Evolutionary conservation across 2,888 invertebrate species (phyloP).

Genomic region (Hyles lineata): DNA sequence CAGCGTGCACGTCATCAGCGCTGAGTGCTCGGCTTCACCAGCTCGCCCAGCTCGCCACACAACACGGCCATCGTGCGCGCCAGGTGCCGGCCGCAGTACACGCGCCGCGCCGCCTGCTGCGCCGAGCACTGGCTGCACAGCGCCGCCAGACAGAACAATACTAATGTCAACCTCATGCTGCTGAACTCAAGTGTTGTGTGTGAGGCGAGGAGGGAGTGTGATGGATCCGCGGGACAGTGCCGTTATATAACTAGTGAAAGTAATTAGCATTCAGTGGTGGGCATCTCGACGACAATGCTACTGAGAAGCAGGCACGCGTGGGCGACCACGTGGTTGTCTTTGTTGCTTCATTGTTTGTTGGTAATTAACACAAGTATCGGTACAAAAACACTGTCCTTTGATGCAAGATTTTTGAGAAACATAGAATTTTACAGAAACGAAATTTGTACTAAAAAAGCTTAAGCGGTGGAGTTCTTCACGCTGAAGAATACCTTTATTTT

Average conservation of each 20-base stretch:
- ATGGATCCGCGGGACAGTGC: neutral
- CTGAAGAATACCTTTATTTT: too few relatives aligned
- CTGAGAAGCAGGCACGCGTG: neutral
- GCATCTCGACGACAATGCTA: neutral
- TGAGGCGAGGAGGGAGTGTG: slow-evolving; percentile 9
- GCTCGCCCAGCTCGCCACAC: too few relatives aligned
- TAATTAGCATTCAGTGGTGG: neutral
- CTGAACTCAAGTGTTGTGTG: neutral
- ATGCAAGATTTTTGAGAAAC: too few relatives aligned
- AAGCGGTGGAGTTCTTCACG: too few relatives aligned
- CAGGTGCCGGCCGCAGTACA: too few relatives aligned
- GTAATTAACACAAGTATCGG: neutral
- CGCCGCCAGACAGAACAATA: neutral
- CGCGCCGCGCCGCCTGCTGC: too few relatives aligned
- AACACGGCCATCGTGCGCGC: too few relatives aligned
- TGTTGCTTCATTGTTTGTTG: neutral
- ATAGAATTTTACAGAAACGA: too few relatives aligned
- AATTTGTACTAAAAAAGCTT: too few relatives aligned
- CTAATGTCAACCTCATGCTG: neutral
- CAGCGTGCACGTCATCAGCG: too few relatives aligned
- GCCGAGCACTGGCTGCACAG: neutral
- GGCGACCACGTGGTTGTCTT: neutral
- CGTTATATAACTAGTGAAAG: slow-evolving; percentile 1
- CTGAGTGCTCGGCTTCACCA: too few relatives aligned
- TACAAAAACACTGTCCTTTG: neutral